phyloP scores from a whole-genome alignment of 2,888 invertebrate species.

The Chalcis sispes region DNA sequence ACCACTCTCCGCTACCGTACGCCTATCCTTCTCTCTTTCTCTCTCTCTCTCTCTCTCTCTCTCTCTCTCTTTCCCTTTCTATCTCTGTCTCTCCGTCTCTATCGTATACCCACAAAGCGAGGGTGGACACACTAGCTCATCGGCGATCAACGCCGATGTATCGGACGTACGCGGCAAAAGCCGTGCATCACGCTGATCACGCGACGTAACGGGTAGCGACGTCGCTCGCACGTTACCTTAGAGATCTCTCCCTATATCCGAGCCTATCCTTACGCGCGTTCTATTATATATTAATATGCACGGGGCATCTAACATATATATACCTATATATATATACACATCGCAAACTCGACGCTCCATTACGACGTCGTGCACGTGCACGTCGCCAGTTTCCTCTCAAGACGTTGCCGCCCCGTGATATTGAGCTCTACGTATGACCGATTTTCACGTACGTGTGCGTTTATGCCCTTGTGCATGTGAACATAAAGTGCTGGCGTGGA shows the following conservation, averaged over 20 bases:
- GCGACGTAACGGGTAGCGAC: too few relatives aligned
- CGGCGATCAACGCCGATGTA: background rate
- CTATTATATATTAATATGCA: constrained; percentile 37
- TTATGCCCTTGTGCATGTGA: too few relatives aligned
- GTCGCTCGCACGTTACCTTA: background rate
- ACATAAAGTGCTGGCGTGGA: too few relatives aligned
- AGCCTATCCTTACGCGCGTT: constrained; percentile 11
- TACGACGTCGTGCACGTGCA: background rate
- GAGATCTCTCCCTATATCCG: background rate
- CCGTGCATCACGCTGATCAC: background rate
- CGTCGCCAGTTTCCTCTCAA: background rate
- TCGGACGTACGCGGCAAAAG: too few relatives aligned
- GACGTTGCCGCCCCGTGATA: too few relatives aligned
- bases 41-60: too few relatives aligned
- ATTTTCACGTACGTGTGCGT: too few relatives aligned
- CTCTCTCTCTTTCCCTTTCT: too few relatives aligned
- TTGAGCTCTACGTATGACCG: too few relatives aligned
- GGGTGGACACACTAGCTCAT: background rate
- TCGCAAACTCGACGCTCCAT: constrained; percentile 19
- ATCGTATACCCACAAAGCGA: background rate
- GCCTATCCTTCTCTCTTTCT: too few relatives aligned
- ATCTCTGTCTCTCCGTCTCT: background rate
- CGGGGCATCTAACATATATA: background rate
- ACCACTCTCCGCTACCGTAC: background rate
- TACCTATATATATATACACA: background rate